These are phyloP conservation scores for Gorsachius goisagi DNA, from an alignment of 2,113 vertebrate genomes.

Conservation along the genomic window DNA sequence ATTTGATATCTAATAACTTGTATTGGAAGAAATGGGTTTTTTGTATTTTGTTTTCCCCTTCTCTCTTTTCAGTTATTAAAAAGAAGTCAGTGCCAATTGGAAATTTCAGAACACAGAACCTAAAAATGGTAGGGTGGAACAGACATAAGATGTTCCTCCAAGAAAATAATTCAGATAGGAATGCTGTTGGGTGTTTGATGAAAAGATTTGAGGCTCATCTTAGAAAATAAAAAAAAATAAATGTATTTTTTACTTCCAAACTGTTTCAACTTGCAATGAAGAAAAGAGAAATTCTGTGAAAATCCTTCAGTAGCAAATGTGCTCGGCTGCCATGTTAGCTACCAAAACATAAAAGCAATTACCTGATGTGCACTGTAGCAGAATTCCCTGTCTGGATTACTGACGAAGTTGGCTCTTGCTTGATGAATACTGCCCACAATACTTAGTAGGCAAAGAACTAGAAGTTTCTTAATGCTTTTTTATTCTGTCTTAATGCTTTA, in stretches of 20 bases:
- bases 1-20: not conserved
- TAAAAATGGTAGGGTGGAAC: not conserved
- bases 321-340: not conserved
- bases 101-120: not conserved
- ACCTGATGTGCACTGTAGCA: not conserved
- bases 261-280: not conserved
- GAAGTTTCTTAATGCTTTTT: not conserved
- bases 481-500: not conserved
- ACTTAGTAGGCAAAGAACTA: not conserved
- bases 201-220: not conserved
- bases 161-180: not conserved
- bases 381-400: not conserved
- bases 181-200: not conserved
- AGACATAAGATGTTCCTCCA: not conserved
- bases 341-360: not conserved
- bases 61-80: not conserved
- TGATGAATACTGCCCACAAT: not conserved
- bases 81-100: not conserved
- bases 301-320: not conserved
- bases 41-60: not conserved
- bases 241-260: not conserved
- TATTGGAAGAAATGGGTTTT: not conserved
- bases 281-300: not conserved
- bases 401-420: not conserved
- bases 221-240: not conserved